Percentiles rank a stretch among this genome's conserved stretches.
Evolutionary conservation across 2,888 invertebrate genomes (phyloP).

Genomic region (Dermolepida albohirtum): DNA sequence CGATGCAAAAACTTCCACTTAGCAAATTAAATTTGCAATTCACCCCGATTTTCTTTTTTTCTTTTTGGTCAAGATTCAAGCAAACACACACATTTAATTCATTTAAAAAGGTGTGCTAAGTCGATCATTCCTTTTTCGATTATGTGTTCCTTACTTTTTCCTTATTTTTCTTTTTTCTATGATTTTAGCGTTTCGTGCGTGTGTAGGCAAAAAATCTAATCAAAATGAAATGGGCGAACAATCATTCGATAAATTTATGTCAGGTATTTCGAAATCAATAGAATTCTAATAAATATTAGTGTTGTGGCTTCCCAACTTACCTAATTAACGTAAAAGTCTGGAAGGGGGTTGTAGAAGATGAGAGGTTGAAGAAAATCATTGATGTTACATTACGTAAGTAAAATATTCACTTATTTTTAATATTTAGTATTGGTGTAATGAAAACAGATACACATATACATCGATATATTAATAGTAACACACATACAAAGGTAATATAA

Average conservation of each 20-base stretch:
- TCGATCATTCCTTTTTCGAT: not conserved
- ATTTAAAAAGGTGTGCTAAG: not conserved
- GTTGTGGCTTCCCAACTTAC: not conserved
- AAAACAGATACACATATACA: too few relatives aligned
- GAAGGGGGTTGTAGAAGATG: not conserved
- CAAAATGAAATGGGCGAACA: not conserved
- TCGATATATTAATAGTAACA: too few relatives aligned
- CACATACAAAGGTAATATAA: too few relatives aligned
- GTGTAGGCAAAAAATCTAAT: slow-evolving; percentile 2
- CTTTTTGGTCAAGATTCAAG: too few relatives aligned
- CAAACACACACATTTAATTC: not conserved
- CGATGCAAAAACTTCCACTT: too few relatives aligned
- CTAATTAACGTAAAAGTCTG: not conserved
- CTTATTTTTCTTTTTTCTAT: not conserved
- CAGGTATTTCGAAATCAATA: not conserved
- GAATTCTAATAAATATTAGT: not conserved
- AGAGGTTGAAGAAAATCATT: not conserved
- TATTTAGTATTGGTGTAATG: too few relatives aligned
- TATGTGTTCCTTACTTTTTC: not conserved
- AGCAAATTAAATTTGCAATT: too few relatives aligned
- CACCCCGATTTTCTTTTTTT: too few relatives aligned
- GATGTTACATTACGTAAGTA: too few relatives aligned
- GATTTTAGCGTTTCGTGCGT: not conserved
- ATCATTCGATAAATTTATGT: not conserved
- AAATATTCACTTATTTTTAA: too few relatives aligned